Base-by-base conservation (phyloP, 2,797 vertebrate genomes). In the Tolypeutes matacus region DNA sequence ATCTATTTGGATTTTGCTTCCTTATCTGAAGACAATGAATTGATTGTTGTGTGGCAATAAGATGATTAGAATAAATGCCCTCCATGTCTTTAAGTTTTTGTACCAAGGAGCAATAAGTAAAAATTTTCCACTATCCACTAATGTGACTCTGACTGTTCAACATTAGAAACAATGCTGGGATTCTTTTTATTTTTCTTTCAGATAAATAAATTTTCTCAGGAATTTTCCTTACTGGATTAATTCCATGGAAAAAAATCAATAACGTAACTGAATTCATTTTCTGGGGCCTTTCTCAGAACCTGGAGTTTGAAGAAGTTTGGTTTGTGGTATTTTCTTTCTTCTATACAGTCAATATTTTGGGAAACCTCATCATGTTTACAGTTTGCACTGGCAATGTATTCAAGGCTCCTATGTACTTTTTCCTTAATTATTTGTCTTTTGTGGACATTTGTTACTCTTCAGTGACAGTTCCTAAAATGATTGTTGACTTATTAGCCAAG, bases 321-420 rank as follows among this genome's bases (percentile, higher is more conserved):
- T 87, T 93, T 42, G 15, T 84, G 6, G 3, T 94, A 10, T 93
- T 96, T 62, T 81, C 92, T 5, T 34, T 94, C 58, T 62, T 91
- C 53, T 96, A 95, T 23, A 1, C 60, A 39, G 9, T 84, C 20
- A 94, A 92, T 10, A 12, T 39, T 96, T 42, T 77, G 56, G 87
- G 62, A 27, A 97, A 96, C 69, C 56, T 95, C 17, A 86, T 97
- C 49, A 95, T 95, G 42, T 25, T 91, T 34, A 60, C 96, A 23
- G 95, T 95, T 53, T 87, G 72, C 31, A 29, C 5, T 39, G 39
- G 39, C 39, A 39, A 39, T 7, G 4, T 39, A 4, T 39, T 39
- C 39, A 39, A 39, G 39, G 39, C 39, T 39, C 39, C 39, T 39
- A 39, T 39, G 39, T 39, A 39, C 39, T 39, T 39, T 39, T 39